Base-by-base conservation (phyloP, 1,140 invertebrate genomes). In the Cydia fagiglandana region DNA sequence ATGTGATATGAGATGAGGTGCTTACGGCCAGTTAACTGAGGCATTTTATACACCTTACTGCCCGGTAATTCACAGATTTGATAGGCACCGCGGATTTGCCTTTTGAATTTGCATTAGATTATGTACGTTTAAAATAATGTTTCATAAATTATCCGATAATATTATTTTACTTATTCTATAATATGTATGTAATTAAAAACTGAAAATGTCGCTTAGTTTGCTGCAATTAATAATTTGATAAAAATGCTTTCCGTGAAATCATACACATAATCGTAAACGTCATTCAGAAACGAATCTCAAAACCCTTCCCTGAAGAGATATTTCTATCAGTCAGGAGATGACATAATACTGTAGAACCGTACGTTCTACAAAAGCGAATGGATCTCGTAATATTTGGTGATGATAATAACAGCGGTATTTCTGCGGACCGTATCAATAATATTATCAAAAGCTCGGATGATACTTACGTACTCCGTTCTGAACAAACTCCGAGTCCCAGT, bases 401-500 rank as follows among this genome's bases (percentile, higher is more conserved):
- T 38, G 64, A 68, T 34, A 34, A 68, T 68, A 68, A 38, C 64
- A 64, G 12, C 13, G 28, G 64, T 15, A 68, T 68, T 64, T 64
- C 20, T 68, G 64, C 15, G 64, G 64, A 7, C 45, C 30, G 13
- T n/a, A 68, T 64, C 12, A 68, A 68, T 68, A 68, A 68, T 68
- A 68, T 64, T 64, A 64, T 64, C 64, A 28, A 24, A 64, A 47
- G 64, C 20, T 64, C 24, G 17, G 28, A 64, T 64, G 17, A 28
- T 64, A 64, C 64, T 13, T 12, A 47, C 12, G 0, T 45, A 45
- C 41, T 45, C 13, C 13, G 7, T 47, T 47, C 4, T 47, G 45
- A 47, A 47, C 45, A 47, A 47, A 47, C 2, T 47, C 45, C 13
- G 1, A 45, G 2, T 47, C 45, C 45, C 45, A 47, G 45, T 15